These are phyloP conservation scores for Epinotia demarniana DNA, from an alignment of 2,888 invertebrate genomes.

Conservation along the genomic window DNA sequence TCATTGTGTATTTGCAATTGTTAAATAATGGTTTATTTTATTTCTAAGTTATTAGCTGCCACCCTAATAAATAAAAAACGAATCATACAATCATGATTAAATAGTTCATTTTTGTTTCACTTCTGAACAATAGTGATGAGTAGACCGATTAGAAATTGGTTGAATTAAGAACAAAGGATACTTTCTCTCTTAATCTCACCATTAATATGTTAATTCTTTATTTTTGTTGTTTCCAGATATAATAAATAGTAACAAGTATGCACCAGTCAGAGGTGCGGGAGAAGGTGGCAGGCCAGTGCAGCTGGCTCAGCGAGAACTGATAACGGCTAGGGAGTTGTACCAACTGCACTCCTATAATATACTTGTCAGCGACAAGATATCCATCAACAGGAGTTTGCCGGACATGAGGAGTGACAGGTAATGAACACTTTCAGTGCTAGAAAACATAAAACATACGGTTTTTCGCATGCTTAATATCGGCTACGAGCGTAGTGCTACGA, in stretches of 20 bases:
- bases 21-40: no score
- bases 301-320: conserved; percentile 89
- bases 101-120: no score
- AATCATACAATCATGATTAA: no score
- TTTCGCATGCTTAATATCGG: no score
- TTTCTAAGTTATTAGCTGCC: no score
- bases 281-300: conserved; percentile 92
- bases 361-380: conserved; percentile 94
- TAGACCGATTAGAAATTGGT: no score
- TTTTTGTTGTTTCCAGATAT: conserved; percentile 79
- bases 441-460: no score
- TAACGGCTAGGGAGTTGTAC: conserved; percentile 91
- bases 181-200: no score
- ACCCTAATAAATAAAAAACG: no score
- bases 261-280: conserved; percentile 90
- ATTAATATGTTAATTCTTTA: conserved; percentile 24
- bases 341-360: conserved; percentile 95
- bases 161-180: background rate
- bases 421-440: conserved; percentile 7
- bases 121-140: no score
- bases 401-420: conserved; percentile 93
- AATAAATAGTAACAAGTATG: conserved; percentile 91
- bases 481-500: no score
- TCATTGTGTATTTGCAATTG: no score
- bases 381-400: conserved; percentile 92